phyloP scores from a whole-genome alignment of 2,888 invertebrate species.

The Diploptera punctata region DNA sequence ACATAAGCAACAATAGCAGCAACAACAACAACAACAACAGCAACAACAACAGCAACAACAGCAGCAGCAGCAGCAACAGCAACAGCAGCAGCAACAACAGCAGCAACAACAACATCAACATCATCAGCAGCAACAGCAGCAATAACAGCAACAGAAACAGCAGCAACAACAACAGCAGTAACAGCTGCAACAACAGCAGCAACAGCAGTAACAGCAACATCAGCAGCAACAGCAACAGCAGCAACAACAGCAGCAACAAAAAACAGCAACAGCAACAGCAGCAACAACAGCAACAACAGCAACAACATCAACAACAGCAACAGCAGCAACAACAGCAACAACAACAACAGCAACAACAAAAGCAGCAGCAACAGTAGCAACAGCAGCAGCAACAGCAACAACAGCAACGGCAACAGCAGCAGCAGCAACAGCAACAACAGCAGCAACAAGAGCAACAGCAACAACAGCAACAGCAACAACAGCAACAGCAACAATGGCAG shows the following conservation, averaged over 20 bases:
- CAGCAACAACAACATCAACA: too few species aligned
- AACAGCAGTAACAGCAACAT: neutral
- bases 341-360: neutral
- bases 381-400: neutral
- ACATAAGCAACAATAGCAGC: neutral
- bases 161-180: too few species aligned
- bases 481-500: constrained; percentile 16
- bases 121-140: too few species aligned
- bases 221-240: neutral
- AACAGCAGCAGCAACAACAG: too few species aligned
- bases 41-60: neutral
- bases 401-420: constrained; percentile 16
- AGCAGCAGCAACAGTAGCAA: neutral
- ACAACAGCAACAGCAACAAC: constrained; percentile 6
- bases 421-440: neutral
- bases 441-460: neutral
- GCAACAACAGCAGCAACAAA: neutral
- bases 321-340: neutral
- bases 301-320: neutral
- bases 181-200: too few species aligned
- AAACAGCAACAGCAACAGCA: too few species aligned
- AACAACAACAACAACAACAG: neutral
- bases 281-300: neutral
- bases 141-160: too few species aligned
- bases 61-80: constrained; percentile 45